These are phyloP conservation scores for Pogoniulus pusillus DNA, from an alignment of 2,797 vertebrate species.

Conservation along the genomic window DNA sequence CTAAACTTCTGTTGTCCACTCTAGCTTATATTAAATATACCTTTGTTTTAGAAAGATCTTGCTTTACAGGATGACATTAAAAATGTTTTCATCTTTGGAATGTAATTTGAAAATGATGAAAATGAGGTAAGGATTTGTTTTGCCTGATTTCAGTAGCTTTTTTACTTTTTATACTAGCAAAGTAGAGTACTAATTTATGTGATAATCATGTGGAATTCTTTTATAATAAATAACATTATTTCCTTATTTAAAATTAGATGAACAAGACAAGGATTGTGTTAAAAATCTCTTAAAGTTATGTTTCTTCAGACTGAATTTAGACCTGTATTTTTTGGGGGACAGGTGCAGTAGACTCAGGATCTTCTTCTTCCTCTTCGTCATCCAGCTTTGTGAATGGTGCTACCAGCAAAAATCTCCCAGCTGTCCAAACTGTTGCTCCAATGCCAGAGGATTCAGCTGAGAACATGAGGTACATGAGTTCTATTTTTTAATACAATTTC, in stretches of 20 bases:
- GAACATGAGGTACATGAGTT: slow-evolving; percentile 89
- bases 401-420: slow-evolving; percentile 98
- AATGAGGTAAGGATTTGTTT: slow-evolving; percentile 48
- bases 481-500: not conserved
- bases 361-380: slow-evolving; percentile 95
- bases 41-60: slow-evolving; percentile 38
- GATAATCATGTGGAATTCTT: not conserved
- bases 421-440: slow-evolving; percentile 96
- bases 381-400: slow-evolving; percentile 98
- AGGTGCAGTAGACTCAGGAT: slow-evolving; percentile 97
- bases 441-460: slow-evolving; percentile 98
- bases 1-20: not conserved
- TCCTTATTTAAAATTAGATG: slow-evolving; percentile 27
- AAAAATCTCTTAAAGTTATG: not conserved
- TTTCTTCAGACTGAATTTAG: slow-evolving; percentile 60
- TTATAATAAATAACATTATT: slow-evolving; percentile 28
- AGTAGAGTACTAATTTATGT: not conserved
- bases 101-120: slow-evolving; percentile 33
- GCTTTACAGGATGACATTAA: slow-evolving; percentile 47
- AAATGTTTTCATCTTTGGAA: slow-evolving; percentile 48
- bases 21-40: not conserved
- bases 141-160: slow-evolving; percentile 32
- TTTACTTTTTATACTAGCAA: not conserved
- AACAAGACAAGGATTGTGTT: not conserved
- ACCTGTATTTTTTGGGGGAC: slow-evolving; percentile 67